These are phyloP conservation scores for Tigriopus californicus DNA, from an alignment of 2,888 invertebrate species.

Conservation along the genomic window DNA sequence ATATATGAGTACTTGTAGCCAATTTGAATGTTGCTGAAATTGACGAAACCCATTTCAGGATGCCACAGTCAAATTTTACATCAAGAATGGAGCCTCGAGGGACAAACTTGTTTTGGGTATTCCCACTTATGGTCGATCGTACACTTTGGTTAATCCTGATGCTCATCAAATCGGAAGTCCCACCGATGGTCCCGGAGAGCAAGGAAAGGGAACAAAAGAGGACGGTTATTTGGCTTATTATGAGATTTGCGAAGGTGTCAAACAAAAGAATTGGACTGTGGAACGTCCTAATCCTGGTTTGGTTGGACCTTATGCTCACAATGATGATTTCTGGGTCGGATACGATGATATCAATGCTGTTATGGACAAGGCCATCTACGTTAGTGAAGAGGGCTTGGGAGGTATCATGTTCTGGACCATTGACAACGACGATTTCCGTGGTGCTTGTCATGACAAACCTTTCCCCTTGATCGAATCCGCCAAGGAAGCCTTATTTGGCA, in stretches of 20 bases:
- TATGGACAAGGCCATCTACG: slow-evolving; percentile 61
- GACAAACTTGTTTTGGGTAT: slow-evolving; percentile 29
- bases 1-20: background rate
- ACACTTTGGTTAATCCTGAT: slow-evolving; percentile 66
- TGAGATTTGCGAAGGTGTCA: slow-evolving; percentile 39
- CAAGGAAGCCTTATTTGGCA: slow-evolving; percentile 50
- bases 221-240: slow-evolving; percentile 83
- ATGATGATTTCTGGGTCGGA: slow-evolving; percentile 79
- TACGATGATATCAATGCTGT: slow-evolving; percentile 74
- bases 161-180: slow-evolving; percentile 69
- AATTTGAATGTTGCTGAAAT: no score
- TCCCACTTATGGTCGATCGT: slow-evolving; percentile 56
- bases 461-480: slow-evolving; percentile 81
- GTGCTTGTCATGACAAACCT: slow-evolving; percentile 63
- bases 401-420: slow-evolving; percentile 88
- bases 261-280: slow-evolving; percentile 55
- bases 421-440: slow-evolving; percentile 84
- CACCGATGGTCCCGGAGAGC: slow-evolving; percentile 72
- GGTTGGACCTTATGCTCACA: slow-evolving; percentile 75
- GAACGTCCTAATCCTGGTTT: slow-evolving; percentile 57
- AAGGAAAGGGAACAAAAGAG: slow-evolving; percentile 75
- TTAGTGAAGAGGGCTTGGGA: slow-evolving; percentile 60
- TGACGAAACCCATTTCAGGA: slow-evolving; percentile 22
- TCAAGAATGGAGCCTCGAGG: slow-evolving; percentile 26
- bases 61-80: slow-evolving; percentile 27